A percentile compares a stretch with the other conserved stretches of the same genome.
phyloP scores from a whole-genome alignment of 2,888 invertebrate species.

The Idaea straminata region DNA sequence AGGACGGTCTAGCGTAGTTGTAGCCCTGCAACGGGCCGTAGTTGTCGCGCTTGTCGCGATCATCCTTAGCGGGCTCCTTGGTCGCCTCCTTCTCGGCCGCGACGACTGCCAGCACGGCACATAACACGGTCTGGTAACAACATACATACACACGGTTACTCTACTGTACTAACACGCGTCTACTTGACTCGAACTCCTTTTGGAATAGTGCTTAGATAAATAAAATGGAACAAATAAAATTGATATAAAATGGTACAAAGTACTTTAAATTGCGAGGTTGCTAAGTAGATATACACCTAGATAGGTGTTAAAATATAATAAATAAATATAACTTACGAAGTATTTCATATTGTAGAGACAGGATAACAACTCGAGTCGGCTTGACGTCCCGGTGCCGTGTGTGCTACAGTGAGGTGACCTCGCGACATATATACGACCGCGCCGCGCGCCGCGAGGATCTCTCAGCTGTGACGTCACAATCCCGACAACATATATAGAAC shows the following conservation, averaged over 20 bases:
- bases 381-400: background rate
- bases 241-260: background rate
- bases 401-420: background rate
- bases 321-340: background rate
- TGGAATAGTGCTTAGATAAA: no score
- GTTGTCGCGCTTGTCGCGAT: slow-evolving; percentile 47
- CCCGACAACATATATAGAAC: background rate
- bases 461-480: background rate
- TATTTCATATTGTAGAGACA: background rate
- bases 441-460: background rate
- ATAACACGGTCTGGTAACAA: slow-evolving; percentile 31
- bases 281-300: background rate
- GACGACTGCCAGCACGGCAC: slow-evolving; percentile 34
- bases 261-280: background rate
- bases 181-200: no score
- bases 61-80: slow-evolving; percentile 23
- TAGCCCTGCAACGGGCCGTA: slow-evolving; percentile 19
- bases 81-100: slow-evolving; percentile 25
- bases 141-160: background rate
- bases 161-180: background rate
- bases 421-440: background rate
- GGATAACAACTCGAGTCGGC: background rate
- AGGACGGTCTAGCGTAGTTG: slow-evolving; percentile 15
- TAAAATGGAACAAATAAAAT: background rate
- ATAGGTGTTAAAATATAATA: background rate